These are phyloP conservation scores for Andrena flavipes DNA, from an alignment of 2,888 invertebrate genomes.

Conservation along the genomic window DNA sequence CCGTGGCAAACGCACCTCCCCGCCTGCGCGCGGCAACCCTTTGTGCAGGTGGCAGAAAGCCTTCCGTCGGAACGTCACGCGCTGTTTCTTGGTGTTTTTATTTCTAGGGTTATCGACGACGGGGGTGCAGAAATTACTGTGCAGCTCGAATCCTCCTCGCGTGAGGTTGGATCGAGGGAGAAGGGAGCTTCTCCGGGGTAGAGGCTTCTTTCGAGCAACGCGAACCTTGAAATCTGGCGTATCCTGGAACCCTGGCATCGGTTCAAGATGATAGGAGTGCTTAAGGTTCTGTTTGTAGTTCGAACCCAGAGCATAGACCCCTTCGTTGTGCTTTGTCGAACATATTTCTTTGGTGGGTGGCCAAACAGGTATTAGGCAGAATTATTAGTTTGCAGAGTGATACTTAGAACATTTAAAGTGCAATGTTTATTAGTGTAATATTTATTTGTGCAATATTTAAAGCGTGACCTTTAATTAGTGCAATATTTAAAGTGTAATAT, in stretches of 20 bases:
- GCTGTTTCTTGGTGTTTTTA: constrained; percentile 40
- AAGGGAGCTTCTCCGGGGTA: neutral
- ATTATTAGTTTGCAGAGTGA: too few relatives aligned
- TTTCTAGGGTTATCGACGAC: constrained; percentile 52
- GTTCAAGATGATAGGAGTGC: constrained; percentile 17
- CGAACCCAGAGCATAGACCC: neutral
- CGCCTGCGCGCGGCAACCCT: constrained; percentile 17
- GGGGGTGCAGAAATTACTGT: constrained; percentile 32
- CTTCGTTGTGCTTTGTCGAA: neutral
- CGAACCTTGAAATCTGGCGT: too few relatives aligned
- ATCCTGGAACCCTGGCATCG: constrained; percentile 8
- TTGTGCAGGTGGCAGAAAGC: constrained; percentile 53
- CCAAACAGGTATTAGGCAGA: too few relatives aligned
- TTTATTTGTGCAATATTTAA: too few relatives aligned
- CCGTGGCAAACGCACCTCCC: neutral
- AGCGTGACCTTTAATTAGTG: too few relatives aligned
- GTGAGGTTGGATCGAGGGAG: neutral
- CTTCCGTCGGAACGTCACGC: constrained; percentile 49
- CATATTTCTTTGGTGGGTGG: neutral
- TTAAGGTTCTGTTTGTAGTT: constrained; percentile 9
- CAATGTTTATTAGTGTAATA: too few relatives aligned
- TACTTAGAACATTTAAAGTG: too few relatives aligned
- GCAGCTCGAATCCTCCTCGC: too few relatives aligned
- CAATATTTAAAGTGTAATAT: too few relatives aligned
- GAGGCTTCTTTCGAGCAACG: neutral